Conservation (phyloP, 1,140 invertebrate genomes). For the Amyelois transitella region DNA sequence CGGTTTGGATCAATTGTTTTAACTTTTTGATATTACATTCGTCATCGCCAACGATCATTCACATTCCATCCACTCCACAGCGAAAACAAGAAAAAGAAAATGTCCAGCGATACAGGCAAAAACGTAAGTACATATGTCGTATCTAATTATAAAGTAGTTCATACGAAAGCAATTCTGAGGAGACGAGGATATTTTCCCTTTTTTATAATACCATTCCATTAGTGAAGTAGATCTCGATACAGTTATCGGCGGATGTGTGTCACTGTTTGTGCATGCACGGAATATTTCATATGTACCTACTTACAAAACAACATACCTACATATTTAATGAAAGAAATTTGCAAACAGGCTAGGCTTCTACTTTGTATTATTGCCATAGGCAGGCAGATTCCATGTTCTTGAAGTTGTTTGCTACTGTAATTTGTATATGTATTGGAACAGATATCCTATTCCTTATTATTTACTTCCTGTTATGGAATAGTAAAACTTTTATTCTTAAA, state of each 20-base stretch:
- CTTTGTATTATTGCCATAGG: too few species aligned
- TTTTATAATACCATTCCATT: neutral
- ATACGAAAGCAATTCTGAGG: neutral
- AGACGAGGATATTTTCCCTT: neutral
- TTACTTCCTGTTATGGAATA: too few species aligned
- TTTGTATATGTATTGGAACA: too few species aligned
- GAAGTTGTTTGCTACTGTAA: too few species aligned
- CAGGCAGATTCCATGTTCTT: too few species aligned
- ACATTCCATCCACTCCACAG: neutral
- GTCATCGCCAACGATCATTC: neutral
- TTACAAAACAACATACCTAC: neutral
- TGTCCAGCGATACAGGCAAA: constrained; percentile 43
- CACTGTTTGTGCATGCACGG: constrained; percentile 32
- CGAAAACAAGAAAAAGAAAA: constrained; percentile 10
- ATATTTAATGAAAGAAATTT: neutral
- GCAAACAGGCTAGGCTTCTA: too few species aligned
- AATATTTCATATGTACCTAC: neutral
- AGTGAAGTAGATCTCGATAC: constrained; percentile 41
- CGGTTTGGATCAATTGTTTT: too few species aligned
- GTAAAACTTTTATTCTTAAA: too few species aligned
- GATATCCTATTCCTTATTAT: too few species aligned
- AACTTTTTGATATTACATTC: neutral
- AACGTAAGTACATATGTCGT: constrained; percentile 34
- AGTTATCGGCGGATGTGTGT: constrained; percentile 51
- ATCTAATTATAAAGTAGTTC: constrained; percentile 6